Conservation (phyloP, 2,888 invertebrate genomes). For the Perizoma affinitatum region DNA sequence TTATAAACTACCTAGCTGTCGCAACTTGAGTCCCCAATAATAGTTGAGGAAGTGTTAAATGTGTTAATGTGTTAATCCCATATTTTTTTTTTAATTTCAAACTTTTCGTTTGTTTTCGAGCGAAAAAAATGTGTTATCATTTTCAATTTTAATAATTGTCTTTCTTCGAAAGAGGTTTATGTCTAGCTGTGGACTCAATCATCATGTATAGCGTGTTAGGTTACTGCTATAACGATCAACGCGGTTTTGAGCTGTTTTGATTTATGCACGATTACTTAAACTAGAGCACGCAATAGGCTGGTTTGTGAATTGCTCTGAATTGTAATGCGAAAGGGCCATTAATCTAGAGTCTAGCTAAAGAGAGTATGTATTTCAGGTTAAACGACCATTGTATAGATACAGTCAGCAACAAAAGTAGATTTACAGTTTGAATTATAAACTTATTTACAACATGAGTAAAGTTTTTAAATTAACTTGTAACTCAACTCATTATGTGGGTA, state of each 20-base stretch:
- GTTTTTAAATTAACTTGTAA: constrained; percentile 55
- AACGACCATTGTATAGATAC: neutral
- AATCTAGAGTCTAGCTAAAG: neutral
- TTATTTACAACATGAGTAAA: constrained; percentile 80
- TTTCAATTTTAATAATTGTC: no score
- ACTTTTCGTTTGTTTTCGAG: no score
- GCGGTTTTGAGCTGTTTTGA: constrained; percentile 33
- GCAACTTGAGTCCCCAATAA: no score
- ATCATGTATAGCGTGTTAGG: constrained; percentile 8
- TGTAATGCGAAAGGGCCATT: constrained; percentile 7
- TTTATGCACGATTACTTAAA: constrained; percentile 37
- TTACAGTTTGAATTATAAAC: constrained; percentile 61
- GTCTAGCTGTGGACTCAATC: neutral
- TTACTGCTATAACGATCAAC: constrained; percentile 34
- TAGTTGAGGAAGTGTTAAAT: no score
- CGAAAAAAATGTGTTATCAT: no score
- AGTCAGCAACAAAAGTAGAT: no score
- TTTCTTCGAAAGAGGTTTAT: no score
- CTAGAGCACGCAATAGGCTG: constrained; percentile 30
- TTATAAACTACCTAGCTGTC: no score
- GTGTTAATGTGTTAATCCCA: no score
- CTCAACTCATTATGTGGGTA: constrained; percentile 42
- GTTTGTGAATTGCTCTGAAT: constrained; percentile 18
- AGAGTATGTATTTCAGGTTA: neutral
- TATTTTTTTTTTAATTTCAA: no score